Conservation (phyloP, 2,888 invertebrate genomes). For the Syrista parreyssii region DNA sequence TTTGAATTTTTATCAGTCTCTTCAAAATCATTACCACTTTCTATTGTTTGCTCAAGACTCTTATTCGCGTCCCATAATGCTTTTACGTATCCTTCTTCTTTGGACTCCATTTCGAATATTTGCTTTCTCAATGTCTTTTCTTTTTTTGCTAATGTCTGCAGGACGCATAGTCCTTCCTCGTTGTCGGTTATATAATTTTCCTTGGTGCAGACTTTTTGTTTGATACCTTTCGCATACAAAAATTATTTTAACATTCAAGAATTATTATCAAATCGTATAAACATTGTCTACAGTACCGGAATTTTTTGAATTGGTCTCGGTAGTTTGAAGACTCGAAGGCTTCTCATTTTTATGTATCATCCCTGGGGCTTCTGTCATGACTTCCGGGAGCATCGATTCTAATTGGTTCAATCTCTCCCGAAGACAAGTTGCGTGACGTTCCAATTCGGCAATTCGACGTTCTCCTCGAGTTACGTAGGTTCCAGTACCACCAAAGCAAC, state of each 20-base stretch:
- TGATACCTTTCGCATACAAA: background rate
- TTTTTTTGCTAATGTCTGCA: conserved; percentile 22
- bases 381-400: conserved; percentile 22
- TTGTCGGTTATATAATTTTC: background rate
- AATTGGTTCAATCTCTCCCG: conserved; percentile 25
- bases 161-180: conserved; percentile 17
- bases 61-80: conserved; percentile 10
- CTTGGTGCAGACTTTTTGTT: background rate
- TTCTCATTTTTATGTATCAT: conserved; percentile 10
- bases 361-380: conserved; percentile 13
- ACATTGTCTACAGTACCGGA: background rate
- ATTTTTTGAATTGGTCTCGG: background rate
- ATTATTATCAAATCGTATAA: background rate
- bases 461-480: conserved; percentile 19
- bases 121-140: conserved; percentile 27
- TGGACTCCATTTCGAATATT: conserved; percentile 30
- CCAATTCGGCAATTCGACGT: conserved; percentile 31
- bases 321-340: conserved; percentile 8
- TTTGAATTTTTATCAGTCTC: background rate
- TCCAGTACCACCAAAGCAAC: conserved; percentile 23
- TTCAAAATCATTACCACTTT: background rate
- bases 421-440: conserved; percentile 27
- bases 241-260: background rate
- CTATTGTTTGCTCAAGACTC: background rate
- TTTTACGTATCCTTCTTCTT: conserved; percentile 26